Conservation (phyloP, 2,888 invertebrate species). For the Hydriomena furcata region DNA sequence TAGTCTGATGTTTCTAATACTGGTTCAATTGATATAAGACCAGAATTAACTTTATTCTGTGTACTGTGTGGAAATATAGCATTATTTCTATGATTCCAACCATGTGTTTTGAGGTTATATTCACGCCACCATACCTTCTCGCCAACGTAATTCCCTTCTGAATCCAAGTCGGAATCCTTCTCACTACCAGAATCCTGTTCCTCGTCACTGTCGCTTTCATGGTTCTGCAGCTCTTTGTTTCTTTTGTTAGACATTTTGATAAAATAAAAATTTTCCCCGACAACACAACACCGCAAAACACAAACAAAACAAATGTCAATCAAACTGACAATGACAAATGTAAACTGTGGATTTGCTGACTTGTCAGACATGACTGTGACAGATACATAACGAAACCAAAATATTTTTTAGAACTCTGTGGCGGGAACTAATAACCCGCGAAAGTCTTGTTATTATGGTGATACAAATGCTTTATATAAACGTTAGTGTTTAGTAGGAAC, state of each 20-base stretch:
- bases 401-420: too few relatives aligned
- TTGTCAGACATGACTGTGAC: too few relatives aligned
- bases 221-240: slow-evolving; percentile 65
- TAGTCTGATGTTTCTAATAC: background rate
- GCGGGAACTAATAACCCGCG: too few relatives aligned
- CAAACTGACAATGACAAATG: too few relatives aligned
- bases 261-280: slow-evolving; percentile 22
- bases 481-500: too few relatives aligned
- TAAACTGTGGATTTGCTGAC: too few relatives aligned
- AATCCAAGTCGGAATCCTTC: slow-evolving; percentile 74
- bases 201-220: slow-evolving; percentile 74
- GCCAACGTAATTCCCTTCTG: slow-evolving; percentile 79
- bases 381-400: too few relatives aligned
- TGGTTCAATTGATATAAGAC: too few relatives aligned
- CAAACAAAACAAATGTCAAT: slow-evolving; percentile 8
- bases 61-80: background rate
- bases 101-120: slow-evolving; percentile 74
- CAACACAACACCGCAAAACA: slow-evolving; percentile 14
- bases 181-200: slow-evolving; percentile 68
- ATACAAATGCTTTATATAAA: too few relatives aligned
- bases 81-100: slow-evolving; percentile 27
- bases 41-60: too few relatives aligned
- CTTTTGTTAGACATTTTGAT: slow-evolving; percentile 73
- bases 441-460: too few relatives aligned
- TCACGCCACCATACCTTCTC: slow-evolving; percentile 71